A percentile compares a stretch with the other conserved stretches of the same genome.
These are phyloP conservation scores for Elmis aenea DNA, from an alignment of 2,888 invertebrate genomes.

Conservation along the genomic window DNA sequence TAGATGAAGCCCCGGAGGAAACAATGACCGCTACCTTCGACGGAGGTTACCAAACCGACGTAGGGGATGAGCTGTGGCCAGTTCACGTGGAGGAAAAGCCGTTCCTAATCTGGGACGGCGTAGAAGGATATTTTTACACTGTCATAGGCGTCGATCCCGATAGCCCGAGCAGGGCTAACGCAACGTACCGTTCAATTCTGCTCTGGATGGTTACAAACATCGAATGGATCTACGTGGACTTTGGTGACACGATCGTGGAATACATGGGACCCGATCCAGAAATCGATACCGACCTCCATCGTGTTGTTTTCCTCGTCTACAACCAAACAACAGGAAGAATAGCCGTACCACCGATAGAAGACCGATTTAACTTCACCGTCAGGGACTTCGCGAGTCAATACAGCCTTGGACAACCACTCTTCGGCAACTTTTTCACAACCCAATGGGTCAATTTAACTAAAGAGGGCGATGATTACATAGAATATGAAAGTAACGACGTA, in stretches of 20 bases:
- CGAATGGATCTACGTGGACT: not conserved
- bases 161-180: not conserved
- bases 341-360: too few species aligned
- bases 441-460: too few species aligned
- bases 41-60: not conserved
- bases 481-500: too few species aligned
- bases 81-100: not conserved
- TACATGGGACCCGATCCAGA: conserved; percentile 1
- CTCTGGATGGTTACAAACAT: conserved; percentile 4
- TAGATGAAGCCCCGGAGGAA: not conserved
- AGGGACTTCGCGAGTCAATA: too few species aligned
- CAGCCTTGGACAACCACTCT: too few species aligned
- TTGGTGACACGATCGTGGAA: not conserved
- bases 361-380: too few species aligned
- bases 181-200: not conserved
- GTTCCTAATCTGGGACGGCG: not conserved
- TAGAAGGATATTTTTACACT: conserved; percentile 1
- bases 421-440: too few species aligned
- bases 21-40: not conserved
- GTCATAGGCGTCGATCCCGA: conserved; percentile 4
- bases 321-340: too few species aligned
- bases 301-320: conserved; percentile 3
- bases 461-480: too few species aligned
- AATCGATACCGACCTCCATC: conserved; percentile 1
- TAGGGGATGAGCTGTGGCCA: conserved; percentile 1